Evolutionary conservation across 2,888 invertebrate species (phyloP).

Genomic region (Rhagophthalmus giganteus): DNA sequence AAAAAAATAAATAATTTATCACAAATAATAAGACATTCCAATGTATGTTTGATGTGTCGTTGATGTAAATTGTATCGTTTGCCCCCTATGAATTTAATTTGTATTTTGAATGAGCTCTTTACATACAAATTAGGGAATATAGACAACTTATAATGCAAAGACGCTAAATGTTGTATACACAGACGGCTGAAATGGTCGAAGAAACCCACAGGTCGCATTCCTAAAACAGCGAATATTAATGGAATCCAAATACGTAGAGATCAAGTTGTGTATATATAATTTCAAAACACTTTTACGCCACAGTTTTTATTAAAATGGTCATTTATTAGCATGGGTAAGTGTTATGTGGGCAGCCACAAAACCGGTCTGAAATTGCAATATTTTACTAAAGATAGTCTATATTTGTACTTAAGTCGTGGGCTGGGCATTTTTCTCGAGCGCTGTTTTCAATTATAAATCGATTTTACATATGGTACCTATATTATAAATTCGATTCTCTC

Average conservation of each 20-base stretch:
- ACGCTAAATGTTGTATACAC: too few relatives aligned
- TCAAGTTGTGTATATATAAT: conserved; percentile 9
- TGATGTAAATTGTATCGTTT: too few relatives aligned
- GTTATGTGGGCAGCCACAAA: conserved; percentile 45
- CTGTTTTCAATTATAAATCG: conserved; percentile 10
- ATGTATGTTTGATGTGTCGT: too few relatives aligned
- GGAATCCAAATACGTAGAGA: conserved; percentile 6
- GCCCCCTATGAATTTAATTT: too few relatives aligned
- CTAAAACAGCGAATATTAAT: conserved; percentile 5
- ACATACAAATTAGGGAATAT: too few relatives aligned
- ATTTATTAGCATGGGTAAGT: conserved; percentile 12
- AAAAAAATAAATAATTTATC: too few relatives aligned
- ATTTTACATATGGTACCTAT: not conserved
- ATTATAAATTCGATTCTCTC: too few relatives aligned
- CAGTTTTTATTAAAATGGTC: conserved; percentile 6
- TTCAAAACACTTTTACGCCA: conserved; percentile 10
- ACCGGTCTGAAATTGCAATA: conserved; percentile 52
- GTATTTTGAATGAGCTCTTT: too few relatives aligned
- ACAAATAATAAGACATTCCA: too few relatives aligned
- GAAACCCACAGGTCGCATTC: conserved; percentile 1
- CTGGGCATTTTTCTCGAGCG: conserved; percentile 34
- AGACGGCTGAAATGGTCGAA: too few relatives aligned
- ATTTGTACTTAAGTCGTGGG: conserved; percentile 47
- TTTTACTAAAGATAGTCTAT: conserved; percentile 49
- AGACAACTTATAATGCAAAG: too few relatives aligned